Base-by-base conservation (phyloP, 2,113 vertebrate genomes). In the Gavia stellata region DNA sequence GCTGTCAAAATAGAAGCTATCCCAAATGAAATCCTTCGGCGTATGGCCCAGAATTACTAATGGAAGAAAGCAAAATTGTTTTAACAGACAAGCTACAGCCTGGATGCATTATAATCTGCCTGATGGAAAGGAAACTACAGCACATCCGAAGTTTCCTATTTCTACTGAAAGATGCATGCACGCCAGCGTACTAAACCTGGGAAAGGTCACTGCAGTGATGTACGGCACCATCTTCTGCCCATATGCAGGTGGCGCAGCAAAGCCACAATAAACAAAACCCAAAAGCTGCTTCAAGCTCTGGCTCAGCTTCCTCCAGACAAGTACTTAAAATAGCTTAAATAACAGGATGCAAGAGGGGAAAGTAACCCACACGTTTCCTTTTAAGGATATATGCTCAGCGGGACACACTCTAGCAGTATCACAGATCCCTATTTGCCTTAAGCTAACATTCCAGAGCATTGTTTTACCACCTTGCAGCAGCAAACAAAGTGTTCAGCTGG, bases 241-340 rank as follows among this genome's bases (percentile, higher is more conserved):
- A 5, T 14, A 17, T 1, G 61, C 96, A 95, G 89, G 95, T 95
- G 96, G 91, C 7, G 26, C 94, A 95, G 92, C 74, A 81, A 94
- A 92, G 91, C 90, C 14, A 0, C 88, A 18, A 20, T 2, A 62
- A 97, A 92, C 72, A 65, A 40, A 90, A 56, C 58, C 62, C 91
- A 40, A 95, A 93, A 79, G 87, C 92, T 85, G 78, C 89, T 74
- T 58, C 89, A 40, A 85, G 96, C 68, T 81, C 91, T 92, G 79
- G 91, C 87, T 95, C 84, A 90, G 95, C 92, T 95, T 92, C 94
- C 94, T 95, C 81, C 79, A 0, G 25, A 96, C 80, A 61, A 91
- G 81, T 17, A 56, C 96, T 96, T 95, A 97, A 96, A 97, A 96
- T 96, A 97, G 95, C 95, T 97, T 94, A 97, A 97, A 97, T 96